phyloP scores from a whole-genome alignment of 2,113 vertebrate species.

The Lycaon pictus region DNA sequence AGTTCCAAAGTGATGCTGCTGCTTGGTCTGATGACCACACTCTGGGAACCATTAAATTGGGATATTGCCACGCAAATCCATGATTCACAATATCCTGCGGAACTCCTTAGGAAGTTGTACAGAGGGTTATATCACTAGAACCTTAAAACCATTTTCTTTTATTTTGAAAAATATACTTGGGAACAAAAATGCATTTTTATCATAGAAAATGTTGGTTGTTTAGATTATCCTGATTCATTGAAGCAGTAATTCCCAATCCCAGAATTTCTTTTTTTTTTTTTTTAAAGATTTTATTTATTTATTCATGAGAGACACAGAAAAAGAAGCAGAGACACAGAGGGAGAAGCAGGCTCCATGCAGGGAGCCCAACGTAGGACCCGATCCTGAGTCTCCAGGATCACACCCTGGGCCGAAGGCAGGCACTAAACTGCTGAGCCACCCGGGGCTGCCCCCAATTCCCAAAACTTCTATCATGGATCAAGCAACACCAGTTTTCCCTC shows the following conservation, averaged over 20 bases:
- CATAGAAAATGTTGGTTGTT: not conserved
- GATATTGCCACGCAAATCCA: not conserved
- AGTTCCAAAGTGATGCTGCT: not conserved
- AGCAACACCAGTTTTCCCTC: not conserved
- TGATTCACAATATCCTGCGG: not conserved
- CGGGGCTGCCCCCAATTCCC: not conserved
- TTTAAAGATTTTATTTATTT: no score
- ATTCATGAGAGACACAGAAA: no score
- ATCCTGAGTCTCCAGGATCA: no score
- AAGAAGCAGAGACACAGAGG: no score
- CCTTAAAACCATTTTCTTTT: not conserved
- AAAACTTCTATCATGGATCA: not conserved
- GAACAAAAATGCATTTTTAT: slow-evolving; percentile 1
- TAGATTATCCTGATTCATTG: not conserved
- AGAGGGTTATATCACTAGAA: not conserved
- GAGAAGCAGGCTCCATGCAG: no score
- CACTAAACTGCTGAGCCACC: no score
- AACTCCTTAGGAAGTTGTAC: not conserved
- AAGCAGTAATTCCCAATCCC: not conserved
- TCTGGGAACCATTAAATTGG: not conserved
- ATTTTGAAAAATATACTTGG: slow-evolving; percentile 48
- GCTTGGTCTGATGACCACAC: not conserved
- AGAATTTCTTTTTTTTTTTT: not conserved
- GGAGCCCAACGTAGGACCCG: no score
- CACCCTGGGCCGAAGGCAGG: no score